Base-by-base conservation (phyloP, 2,888 invertebrate species). In the Ophion ellenae region DNA sequence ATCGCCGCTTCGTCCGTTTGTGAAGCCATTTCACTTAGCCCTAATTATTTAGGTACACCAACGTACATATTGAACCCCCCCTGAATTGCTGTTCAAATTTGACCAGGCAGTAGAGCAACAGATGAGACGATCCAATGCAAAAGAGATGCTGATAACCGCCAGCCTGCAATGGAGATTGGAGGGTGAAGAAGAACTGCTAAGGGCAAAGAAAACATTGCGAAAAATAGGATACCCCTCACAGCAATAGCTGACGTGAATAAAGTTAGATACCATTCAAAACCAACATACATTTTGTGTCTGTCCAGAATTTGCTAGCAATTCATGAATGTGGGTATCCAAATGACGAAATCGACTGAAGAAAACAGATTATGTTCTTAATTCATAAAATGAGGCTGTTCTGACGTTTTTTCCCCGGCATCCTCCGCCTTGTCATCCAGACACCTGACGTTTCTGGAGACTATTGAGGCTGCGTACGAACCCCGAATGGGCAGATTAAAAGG, bases 41-140 rank as follows among this genome's bases (percentile, higher is more conserved):
- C 57, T 75, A 75, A 83, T 70, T 83, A 75, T 75, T 83, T 75
- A 2, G 47, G 17, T 32, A 75, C 47, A 32, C 53, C 45, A 64
- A 75, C 28, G n/a, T 28, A 9, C 14, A 11, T 17, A 53, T 2
- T 2, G 20, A 2, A 14, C 10, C 0, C 3, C 3, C 28, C 11
- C 9, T 47, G 11, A 47, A 47, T 32, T 64, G 14, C 64, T 47
- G 2, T 28, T 10, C 36, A 66, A 24, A n/a, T 53, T 53, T 14
- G 66, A 20, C 28, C 47, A 61, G 17, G 24, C 6, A 10, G 57
- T 32, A 32, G n/a, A 57, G 28, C 32, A n/a, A 57, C 9, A 57
- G 17, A n/a, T 32, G 2, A 57, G 10, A 71, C 32, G 17, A n/a
- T 28, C 6, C n/a, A n/a, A 36, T 32, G 57, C 17, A 10, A n/a